Conservation (phyloP, 2,888 invertebrate species). For the Capitulum mitella region DNA sequence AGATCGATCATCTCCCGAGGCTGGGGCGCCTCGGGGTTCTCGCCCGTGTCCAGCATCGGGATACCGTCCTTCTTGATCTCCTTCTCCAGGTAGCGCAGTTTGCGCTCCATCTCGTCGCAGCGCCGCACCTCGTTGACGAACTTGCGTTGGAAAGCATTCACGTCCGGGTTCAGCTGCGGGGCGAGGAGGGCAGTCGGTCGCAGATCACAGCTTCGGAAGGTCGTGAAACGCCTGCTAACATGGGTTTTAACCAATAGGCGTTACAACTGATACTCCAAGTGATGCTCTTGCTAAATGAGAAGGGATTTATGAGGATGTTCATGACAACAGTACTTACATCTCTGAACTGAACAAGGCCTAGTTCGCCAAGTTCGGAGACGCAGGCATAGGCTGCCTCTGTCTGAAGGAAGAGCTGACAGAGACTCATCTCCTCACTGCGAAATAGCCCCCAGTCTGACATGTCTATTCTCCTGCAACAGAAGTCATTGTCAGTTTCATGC, state of each 20-base stretch:
- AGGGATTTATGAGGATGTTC: background rate
- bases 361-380: conserved; percentile 93
- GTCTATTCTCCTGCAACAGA: background rate
- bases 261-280: too few relatives aligned
- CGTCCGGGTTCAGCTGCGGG: conserved; percentile 83
- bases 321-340: conserved; percentile 54
- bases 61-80: conserved; percentile 95
- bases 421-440: conserved; percentile 96
- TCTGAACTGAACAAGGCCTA: conserved; percentile 93
- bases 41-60: conserved; percentile 95
- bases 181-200: too few relatives aligned
- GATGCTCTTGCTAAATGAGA: too few relatives aligned
- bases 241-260: too few relatives aligned
- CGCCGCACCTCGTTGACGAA: conserved; percentile 96
- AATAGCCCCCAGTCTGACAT: conserved; percentile 68
- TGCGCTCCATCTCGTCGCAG: conserved; percentile 98
- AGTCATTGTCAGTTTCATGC: too few relatives aligned
- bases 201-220: too few relatives aligned
- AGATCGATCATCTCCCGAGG: conserved; percentile 98
- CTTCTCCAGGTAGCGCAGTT: conserved; percentile 89
- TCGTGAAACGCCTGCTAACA: too few relatives aligned
- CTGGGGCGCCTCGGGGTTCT: conserved; percentile 98
- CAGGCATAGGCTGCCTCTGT: conserved; percentile 98
- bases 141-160: conserved; percentile 96
- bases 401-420: conserved; percentile 96